Base-by-base conservation (phyloP, 2,888 invertebrate species). In the Drepana falcataria region DNA sequence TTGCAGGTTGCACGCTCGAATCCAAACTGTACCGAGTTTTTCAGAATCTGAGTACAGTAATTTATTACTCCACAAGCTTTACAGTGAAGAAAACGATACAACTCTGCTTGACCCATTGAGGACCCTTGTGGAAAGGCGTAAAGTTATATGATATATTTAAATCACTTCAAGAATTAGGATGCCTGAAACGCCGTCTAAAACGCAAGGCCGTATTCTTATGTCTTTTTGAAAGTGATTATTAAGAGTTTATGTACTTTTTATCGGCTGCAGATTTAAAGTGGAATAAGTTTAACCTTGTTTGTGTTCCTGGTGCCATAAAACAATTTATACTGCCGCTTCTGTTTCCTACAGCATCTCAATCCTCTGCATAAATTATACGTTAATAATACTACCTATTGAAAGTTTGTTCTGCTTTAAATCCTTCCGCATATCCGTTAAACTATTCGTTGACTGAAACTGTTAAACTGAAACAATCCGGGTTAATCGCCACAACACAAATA, bases 401-500 rank as follows among this genome's bases (percentile, higher is more conserved):
- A 21, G 21, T 21, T 21, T 21, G 21, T 21, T 21, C 37, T 49
- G 49, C 37, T 35, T 33, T 33, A 40, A 58, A 67, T 66, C 68
- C 77, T 83, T 80, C 80, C 79, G 79, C 75, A 81, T 79, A 79
- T 77, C 73, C 68, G 59, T 63, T 69, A 73, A 69, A 75, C 73
- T 74, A 73, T 64, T 61, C 64, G 61, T 58, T 69, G 65, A 59
- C 61, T 71, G 71, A 64, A 69, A 60, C 55, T 62, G 67, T 67
- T 79, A 80, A 71, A 72, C 66, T 65, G 65, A 47, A 55, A 62
- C 73, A 88, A 41, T 77, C 66, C 86, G 65, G 89, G 88, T 88
- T 86, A 89, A 88, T 83, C 69, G 75, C 64, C 66, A 65, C 68
- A 65, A 79, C 66, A 64, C 68, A 66, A 79, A 81, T 81, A 81